A percentile compares a stretch with the other conserved stretches of the same genome.
These are phyloP conservation scores for Ceraclea dissimilis DNA, from an alignment of 2,888 invertebrate species.

Conservation along the genomic window DNA sequence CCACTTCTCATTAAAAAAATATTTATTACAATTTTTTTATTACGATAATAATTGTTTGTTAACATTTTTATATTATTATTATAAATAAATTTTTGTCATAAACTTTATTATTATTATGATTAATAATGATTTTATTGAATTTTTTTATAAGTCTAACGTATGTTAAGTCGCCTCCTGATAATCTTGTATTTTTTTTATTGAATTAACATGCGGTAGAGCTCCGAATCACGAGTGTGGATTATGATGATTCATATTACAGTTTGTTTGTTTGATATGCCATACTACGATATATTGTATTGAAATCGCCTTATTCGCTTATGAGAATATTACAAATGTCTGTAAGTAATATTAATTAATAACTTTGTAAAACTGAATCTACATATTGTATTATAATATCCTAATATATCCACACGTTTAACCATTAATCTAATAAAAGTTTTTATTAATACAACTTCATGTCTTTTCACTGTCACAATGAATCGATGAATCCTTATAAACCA, in stretches of 20 bases:
- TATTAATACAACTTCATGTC: conserved; percentile 14
- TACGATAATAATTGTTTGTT: not conserved
- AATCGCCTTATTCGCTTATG: not conserved
- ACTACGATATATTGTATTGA: not conserved
- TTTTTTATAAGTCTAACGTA: not conserved
- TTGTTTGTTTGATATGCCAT: not conserved
- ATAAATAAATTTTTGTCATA: not conserved
- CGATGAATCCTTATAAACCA: too few species aligned
- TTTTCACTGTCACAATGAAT: too few species aligned
- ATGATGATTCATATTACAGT: not conserved
- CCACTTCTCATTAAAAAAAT: not conserved
- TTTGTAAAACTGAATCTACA: not conserved
- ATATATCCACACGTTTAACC: not conserved
- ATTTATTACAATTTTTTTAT: not conserved
- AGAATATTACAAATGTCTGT: not conserved
- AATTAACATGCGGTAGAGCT: not conserved
- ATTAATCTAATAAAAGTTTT: conserved; percentile 9
- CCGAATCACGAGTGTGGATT: not conserved
- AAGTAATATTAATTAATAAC: not conserved
- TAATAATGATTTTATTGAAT: not conserved
- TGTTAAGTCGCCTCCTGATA: not conserved
- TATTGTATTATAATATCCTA: not conserved
- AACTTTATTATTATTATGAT: not conserved
- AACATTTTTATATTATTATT: conserved; percentile 1
- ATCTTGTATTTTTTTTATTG: not conserved